A percentile compares a stretch with the other conserved stretches of the same genome.
These are phyloP conservation scores for Cynoglossus semilaevis DNA, from an alignment of 2,113 vertebrate species.

Conservation along the genomic window DNA sequence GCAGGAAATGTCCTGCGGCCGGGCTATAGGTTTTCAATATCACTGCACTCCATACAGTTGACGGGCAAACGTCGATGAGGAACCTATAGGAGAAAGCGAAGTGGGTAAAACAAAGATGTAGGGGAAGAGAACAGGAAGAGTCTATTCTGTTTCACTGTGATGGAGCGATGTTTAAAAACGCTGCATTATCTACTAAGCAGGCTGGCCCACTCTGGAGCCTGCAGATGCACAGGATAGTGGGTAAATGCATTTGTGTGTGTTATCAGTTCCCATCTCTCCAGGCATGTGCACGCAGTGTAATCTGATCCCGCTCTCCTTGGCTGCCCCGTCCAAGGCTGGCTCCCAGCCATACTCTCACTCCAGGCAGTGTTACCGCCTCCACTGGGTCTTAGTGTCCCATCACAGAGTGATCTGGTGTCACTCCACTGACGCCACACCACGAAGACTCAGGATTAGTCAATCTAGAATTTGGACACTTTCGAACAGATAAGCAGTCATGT, in stretches of 20 bases:
- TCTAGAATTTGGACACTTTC: no score
- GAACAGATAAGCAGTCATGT: no score
- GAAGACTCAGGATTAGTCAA: not conserved
- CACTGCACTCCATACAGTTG: constrained; percentile 19
- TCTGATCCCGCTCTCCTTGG: constrained; percentile 74
- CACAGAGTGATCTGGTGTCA: not conserved
- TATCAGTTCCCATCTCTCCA: constrained; percentile 67
- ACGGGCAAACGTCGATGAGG: constrained; percentile 8
- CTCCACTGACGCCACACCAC: constrained; percentile 16
- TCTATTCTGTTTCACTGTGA: constrained; percentile 9
- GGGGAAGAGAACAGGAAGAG: no score
- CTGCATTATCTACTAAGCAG: constrained; percentile 12
- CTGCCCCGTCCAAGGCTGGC: constrained; percentile 69
- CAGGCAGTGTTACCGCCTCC: constrained; percentile 20
- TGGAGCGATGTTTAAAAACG: constrained; percentile 15
- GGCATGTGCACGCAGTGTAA: constrained; percentile 79
- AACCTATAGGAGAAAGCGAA: constrained; percentile 26
- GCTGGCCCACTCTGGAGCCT: constrained; percentile 12
- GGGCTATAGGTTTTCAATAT: constrained; percentile 33
- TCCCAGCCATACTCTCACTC: constrained; percentile 64
- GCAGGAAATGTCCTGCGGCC: constrained; percentile 12
- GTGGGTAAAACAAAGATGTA: constrained; percentile 24
- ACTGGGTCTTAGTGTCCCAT: constrained; percentile 69
- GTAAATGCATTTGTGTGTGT: constrained; percentile 48
- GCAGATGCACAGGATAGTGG: constrained; percentile 36